phyloP scores from a whole-genome alignment of 2,888 invertebrate species.

The Tiphia femorata region DNA sequence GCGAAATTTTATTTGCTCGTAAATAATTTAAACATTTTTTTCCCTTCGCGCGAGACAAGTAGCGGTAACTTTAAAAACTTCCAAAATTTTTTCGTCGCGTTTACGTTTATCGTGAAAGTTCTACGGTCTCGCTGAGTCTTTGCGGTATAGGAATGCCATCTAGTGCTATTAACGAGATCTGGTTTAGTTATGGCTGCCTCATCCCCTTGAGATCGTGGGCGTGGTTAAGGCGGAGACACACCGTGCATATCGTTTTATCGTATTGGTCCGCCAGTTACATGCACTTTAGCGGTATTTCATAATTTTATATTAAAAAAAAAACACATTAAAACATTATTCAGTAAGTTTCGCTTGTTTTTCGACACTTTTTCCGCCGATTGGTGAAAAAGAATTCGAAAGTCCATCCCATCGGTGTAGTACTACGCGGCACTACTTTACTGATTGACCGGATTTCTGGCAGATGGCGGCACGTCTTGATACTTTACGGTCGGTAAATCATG shows the following conservation, averaged over 20 bases:
- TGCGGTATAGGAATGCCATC: constrained; percentile 66
- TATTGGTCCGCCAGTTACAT: constrained; percentile 24
- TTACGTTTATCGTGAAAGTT: too few relatives aligned
- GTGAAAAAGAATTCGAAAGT: constrained; percentile 5
- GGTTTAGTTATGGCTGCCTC: constrained; percentile 67
- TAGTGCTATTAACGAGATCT: constrained; percentile 61
- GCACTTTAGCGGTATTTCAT: too few relatives aligned
- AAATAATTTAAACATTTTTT: too few relatives aligned
- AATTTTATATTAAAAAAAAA: background rate
- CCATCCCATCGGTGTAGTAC: constrained; percentile 34
- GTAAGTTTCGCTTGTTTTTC: too few relatives aligned
- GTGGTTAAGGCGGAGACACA: constrained; percentile 54
- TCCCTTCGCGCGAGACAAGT: too few relatives aligned
- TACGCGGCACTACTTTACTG: constrained; percentile 52
- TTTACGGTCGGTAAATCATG: constrained; percentile 37
- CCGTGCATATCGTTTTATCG: constrained; percentile 28
- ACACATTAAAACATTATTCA: background rate
- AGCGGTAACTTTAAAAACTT: too few relatives aligned
- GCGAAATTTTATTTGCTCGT: too few relatives aligned
- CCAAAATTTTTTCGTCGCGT: too few relatives aligned
- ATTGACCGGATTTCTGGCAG: constrained; percentile 49
- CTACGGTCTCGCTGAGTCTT: too few relatives aligned
- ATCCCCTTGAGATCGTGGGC: constrained; percentile 60
- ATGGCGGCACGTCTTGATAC: constrained; percentile 55
- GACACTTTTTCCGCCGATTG: too few relatives aligned